Base-by-base conservation (phyloP, 2,888 invertebrate species). In the Micropterix aruncella region DNA sequence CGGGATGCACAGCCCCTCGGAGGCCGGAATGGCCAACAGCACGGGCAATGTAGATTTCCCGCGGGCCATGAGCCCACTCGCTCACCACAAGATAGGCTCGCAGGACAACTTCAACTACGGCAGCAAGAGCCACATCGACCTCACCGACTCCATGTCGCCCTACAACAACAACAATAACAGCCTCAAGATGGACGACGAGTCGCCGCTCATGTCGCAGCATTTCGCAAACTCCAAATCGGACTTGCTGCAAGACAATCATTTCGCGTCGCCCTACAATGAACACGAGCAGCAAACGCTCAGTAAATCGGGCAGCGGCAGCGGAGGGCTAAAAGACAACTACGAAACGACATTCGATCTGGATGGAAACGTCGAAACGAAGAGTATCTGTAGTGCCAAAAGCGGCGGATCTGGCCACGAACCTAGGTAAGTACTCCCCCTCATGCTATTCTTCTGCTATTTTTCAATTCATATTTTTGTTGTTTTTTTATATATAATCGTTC, bases 311-410 rank as follows among this genome's bases (percentile, higher is more conserved):
- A 62, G 60, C 4, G 55, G 57, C 40, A 61, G 60, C 53, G 62
- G 68, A 38, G 70, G 73, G 46, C 74, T 71, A 55, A 79, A 81
- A 54, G 83, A 84, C 60, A 84, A 82, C 65, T 83, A 81, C 59
- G 85, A 83, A 62, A 85, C 89, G 14, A 89, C 87, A 19, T 92
- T 89, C 65, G 93, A 91, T 63, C 75, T 90, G 55, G 92, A 93
- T 59, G 91, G 90, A 48, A 90, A 90, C 63, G 84, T 91, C 50
- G 92, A 93, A 63, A 92, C 93, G 3, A 83, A 90, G 55, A 90
- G 90, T 52, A 86, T 87, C 51, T 86, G 88, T 62, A 86, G 85
- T 62, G 77, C 82, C 44, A 82, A 83, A 56, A 79, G 83, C 55
- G 81, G 81, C 49, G 81, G 84, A 54, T 85, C 85, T 17, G 80